Conservation (phyloP, 2,797 vertebrate genomes). For the Halcyon chelicuti region DNA sequence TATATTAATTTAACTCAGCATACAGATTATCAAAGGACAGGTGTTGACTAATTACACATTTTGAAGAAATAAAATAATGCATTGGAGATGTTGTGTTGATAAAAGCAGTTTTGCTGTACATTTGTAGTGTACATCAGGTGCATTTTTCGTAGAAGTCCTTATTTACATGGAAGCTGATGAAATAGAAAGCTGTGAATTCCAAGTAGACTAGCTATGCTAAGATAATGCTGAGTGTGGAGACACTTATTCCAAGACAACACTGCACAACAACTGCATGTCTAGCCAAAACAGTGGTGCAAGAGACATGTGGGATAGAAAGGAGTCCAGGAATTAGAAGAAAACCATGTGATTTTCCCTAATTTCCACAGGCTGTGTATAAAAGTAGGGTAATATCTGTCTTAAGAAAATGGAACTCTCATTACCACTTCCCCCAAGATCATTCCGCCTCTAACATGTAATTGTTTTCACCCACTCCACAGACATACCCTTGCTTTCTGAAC, state of each 20-base stretch:
- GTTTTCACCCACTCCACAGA: background rate
- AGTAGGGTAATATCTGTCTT: background rate
- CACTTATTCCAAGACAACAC: background rate
- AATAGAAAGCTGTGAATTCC: background rate
- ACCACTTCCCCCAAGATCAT: background rate
- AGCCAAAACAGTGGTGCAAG: constrained; percentile 33
- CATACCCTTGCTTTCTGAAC: background rate
- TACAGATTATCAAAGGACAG: constrained; percentile 33
- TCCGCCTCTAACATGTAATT: background rate
- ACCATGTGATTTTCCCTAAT: background rate
- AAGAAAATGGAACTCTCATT: background rate
- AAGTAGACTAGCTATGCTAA: background rate
- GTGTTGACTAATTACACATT: constrained; percentile 65
- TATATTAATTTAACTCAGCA: constrained; percentile 63
- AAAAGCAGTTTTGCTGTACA: background rate
- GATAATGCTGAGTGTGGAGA: background rate
- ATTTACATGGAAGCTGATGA: background rate
- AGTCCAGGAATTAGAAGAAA: background rate
- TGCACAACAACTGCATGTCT: background rate
- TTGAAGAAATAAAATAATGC: constrained; percentile 37
- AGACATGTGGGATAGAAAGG: background rate
- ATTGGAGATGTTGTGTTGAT: background rate
- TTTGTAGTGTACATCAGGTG: background rate
- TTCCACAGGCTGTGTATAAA: background rate
- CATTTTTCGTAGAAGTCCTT: background rate